Conservation (phyloP, 1,140 invertebrate genomes). For the Drosophila erecta region DNA sequence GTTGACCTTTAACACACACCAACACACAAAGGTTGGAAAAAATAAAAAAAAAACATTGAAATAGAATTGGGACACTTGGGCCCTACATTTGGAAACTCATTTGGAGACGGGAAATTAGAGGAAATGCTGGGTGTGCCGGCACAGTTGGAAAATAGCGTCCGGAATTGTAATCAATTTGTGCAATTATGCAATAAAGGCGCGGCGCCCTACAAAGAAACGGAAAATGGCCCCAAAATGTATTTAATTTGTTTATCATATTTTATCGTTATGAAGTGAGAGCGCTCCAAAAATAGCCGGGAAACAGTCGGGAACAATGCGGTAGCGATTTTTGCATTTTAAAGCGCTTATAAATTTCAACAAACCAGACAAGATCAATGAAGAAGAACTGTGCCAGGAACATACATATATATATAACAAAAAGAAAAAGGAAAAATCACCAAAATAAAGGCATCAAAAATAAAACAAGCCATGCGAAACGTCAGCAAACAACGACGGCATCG, state of each 20-base stretch:
- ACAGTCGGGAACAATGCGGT: constrained; percentile 57
- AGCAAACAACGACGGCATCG: constrained; percentile 50
- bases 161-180: constrained; percentile 72
- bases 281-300: constrained; percentile 36
- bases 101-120: constrained; percentile 65
- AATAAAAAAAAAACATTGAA: background rate
- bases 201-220: constrained; percentile 11
- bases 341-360: constrained; percentile 56
- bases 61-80: constrained; percentile 10
- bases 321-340: constrained; percentile 47
- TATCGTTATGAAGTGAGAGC: constrained; percentile 18
- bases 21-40: background rate
- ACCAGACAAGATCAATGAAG: constrained; percentile 46
- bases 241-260: constrained; percentile 46
- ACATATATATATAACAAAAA: background rate
- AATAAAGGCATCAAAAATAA: constrained; percentile 22
- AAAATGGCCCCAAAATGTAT: constrained; percentile 24
- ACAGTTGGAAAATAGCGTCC: constrained; percentile 18
- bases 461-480: constrained; percentile 55
- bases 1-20: constrained; percentile 65
- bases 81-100: constrained; percentile 58
- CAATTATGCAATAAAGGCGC: constrained; percentile 69
- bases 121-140: constrained; percentile 49
- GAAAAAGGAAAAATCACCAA: constrained; percentile 1
- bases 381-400: constrained; percentile 42